phyloP scores from a whole-genome alignment of 2,113 vertebrate genomes.

The Muntiacus reevesi region DNA sequence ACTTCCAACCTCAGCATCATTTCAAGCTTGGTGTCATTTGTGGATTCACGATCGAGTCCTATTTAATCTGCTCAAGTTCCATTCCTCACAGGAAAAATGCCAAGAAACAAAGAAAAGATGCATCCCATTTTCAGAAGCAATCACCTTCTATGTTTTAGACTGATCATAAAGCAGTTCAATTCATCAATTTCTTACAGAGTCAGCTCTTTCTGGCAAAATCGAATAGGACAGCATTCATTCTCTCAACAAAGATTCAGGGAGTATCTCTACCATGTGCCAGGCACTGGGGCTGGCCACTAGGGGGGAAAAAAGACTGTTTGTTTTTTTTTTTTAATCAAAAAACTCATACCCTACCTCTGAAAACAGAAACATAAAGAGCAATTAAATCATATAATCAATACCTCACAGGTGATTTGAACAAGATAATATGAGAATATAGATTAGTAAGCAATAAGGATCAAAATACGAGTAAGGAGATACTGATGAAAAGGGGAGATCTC shows the following conservation, averaged over 20 bases:
- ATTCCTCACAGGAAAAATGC: conserved; percentile 29
- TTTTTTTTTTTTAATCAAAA: not conserved
- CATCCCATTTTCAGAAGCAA: conserved; percentile 16
- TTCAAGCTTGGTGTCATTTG: conserved; percentile 59
- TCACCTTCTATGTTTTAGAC: conserved; percentile 3
- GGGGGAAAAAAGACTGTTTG: not conserved
- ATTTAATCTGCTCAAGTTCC: conserved; percentile 56
- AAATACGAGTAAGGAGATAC: not conserved
- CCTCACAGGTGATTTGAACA: not conserved
- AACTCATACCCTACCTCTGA: not conserved
- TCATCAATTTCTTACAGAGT: not conserved
- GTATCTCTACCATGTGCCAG: not conserved
- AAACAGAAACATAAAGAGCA: conserved; percentile 5
- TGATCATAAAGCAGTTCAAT: conserved; percentile 5
- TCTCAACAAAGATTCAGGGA: not conserved
- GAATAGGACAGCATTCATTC: not conserved
- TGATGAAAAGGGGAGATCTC: not conserved
- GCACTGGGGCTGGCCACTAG: not conserved
- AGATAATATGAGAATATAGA: not conserved
- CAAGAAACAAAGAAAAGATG: conserved; percentile 32
- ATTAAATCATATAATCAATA: not conserved
- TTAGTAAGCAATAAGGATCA: not conserved
- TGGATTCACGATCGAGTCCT: conserved; percentile 51
- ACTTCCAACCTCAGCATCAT: conserved; percentile 52
- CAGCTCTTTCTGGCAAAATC: not conserved